Evolutionary conservation across 2,113 vertebrate genomes (phyloP), one percentile per base, ranked within the genome.

Genomic region (Boleophthalmus pectinirostris): DNA sequence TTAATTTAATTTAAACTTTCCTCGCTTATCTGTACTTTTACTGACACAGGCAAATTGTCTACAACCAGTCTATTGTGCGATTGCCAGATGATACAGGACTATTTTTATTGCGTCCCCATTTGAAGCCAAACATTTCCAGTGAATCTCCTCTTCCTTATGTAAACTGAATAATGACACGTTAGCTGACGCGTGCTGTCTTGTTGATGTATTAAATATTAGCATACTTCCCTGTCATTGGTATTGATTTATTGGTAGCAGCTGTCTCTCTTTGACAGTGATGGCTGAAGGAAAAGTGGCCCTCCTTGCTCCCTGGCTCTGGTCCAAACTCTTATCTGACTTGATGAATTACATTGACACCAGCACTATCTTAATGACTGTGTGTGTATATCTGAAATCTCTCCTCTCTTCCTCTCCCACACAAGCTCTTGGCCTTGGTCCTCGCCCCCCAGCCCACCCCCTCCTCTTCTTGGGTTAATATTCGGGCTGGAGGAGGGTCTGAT

Each of bases 321-420:
- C 78, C 84, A 81, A 9, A 87, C 84, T 80, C 90, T 93, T 91
- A 81, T 89, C 78, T 73, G 78, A 66, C 74, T 65, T 91, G 91
- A 89, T 89, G 88, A 89, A 93, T 92, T 90, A 90, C 91, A 90
- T 92, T 93, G 93, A 92, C 90, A 92, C 86, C 79, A 88, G 91
- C 71, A 80, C 92, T 95, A 94, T 93, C 91, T 94, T 93, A 93
- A 94, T 93, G 90, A 83, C 75, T 85, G 83, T 75, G 82, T 53
- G 35, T 53, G 49, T 83, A 86, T 90, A 89, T 88, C 92, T 81
- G 86, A 76, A 87, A 87, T 92, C 90, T 81, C 81, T 83, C 74
- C 81, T 87, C 77, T 86, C 76, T 86, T 88, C 91, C 85, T 85
- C 87, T 85, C 83, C 74, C 74, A 69, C 82, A 78, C 83, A 81